Base-by-base conservation (phyloP, 2,797 vertebrate genomes). In the Mergus octosetaceus region DNA sequence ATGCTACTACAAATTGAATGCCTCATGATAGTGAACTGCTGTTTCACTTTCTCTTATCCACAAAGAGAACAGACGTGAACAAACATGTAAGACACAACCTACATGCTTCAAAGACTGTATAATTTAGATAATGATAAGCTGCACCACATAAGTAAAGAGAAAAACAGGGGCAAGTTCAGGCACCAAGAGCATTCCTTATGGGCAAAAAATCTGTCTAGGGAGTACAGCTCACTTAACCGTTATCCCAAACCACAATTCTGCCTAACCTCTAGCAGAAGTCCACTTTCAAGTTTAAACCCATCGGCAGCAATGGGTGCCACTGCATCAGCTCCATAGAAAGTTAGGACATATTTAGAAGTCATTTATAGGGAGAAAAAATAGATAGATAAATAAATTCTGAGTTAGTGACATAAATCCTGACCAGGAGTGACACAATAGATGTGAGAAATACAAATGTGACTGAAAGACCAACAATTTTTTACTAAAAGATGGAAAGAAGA, bases 291-390 rank as follows among this genome's bases (percentile, higher is more conserved):
- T 12, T 10, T 27, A 85, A 92, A 73, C 8, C 28, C 22, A 78
- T 74, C 13, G 0, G 0, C 49, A 58, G 17, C 56, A 64, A 1
- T 4, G n/a, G 43, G 1, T 69, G 38, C 13, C 36, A 54, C 28
- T 36, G 61, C 22, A 53, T 4, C 18, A 38, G 47, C 13, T 21
- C 20, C 49, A 49, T 41, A 72, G 27, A 47, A 54, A 11, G 21
- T 36, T 79, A 25, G 15, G 36, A 43, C 27, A 38, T 20, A 20
- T 65, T 57, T 47, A 51, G 45, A 14, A 76, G 20, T 34, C 34
- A 13, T 9, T 7, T 13, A 18, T 39, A 34, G 6, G 6, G 13
- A 27, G 17, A 4, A 13, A 43, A 20, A 21, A 9, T 51, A 3
- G 10, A 30, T 25, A 49, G 24, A 24, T 4, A 9, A 62, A 19